Evolutionary conservation across 2,797 vertebrate species (phyloP), one percentile per base, ranked within the genome.

Genomic region (Lindbergichthys nudifrons): DNA sequence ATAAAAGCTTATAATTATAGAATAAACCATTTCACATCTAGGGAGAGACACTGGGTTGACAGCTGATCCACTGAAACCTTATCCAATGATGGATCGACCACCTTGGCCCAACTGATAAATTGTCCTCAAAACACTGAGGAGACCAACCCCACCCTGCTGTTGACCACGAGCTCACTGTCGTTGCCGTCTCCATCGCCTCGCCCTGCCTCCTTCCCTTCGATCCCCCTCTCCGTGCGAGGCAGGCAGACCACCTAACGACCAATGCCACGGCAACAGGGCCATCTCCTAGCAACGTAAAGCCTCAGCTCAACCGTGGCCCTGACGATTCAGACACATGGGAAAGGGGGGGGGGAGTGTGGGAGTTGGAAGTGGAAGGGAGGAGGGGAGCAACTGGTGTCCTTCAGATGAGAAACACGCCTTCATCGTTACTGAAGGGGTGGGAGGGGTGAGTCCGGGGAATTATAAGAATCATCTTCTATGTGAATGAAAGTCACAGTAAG

Each of bases 271-370:
- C 93, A 94, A 95, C 94, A 89, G 90, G 92, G 85, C 90, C 93
- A 94, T 95, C 94, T 93, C 95, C 92, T 95, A 95, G 95, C 95
- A 95, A 95, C 95, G 73, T 87, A 87, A 93, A 93, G 86, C 90
- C 92, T 54, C 79, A 36, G 87, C 88, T 89, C 75, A 93, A 87
- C 89, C 85, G 86, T 92, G 89, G 91, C 91, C 90, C 92, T 92
- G 92, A 92, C 77, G 79, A 91, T 82, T 89, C 79, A 70, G 72
- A 82, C 87, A 74, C 79, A 81, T 75, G 86, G 82, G 80, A 83
- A 79, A 76, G 42, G 23, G 39, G 41, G 41, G 41, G 36, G 71
- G 74, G 71, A 62, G 73, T 67, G 83, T 75, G 82, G 75, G 89
- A 77, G 83, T 65, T 75, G 3, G 46, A 67, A 68, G 53, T 26